These are phyloP conservation scores for Acipenser transmontanus DNA, from an alignment of 2,797 vertebrate genomes.

Conservation along the genomic window DNA sequence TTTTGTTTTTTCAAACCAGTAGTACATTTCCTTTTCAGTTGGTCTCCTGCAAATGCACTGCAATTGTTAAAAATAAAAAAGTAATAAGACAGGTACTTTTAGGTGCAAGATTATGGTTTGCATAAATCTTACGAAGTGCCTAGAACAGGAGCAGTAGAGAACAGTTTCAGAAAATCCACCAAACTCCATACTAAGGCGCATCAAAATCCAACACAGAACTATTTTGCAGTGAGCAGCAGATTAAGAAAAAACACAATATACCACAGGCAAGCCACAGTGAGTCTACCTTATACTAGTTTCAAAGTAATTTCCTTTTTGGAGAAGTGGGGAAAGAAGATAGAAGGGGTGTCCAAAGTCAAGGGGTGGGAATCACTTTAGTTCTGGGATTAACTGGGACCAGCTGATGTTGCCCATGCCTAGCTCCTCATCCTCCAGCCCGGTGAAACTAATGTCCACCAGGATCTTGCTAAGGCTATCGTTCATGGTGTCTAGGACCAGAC, in stretches of 20 bases:
- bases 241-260: no score
- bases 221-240: neutral
- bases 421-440: conserved; percentile 79
- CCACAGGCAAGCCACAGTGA: neutral
- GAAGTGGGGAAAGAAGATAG: neutral
- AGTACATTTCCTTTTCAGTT: conserved; percentile 18
- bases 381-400: conserved; percentile 80
- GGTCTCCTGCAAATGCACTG: neutral
- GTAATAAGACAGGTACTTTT: neutral
- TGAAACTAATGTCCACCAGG: conserved; percentile 84
- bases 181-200: neutral
- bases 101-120: no score
- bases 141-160: no score
- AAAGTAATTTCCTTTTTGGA: neutral
- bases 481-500: conserved; percentile 81
- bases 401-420: conserved; percentile 64
- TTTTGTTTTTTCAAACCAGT: no score
- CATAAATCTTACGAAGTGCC: no score
- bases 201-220: conserved; percentile 6
- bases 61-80: conserved; percentile 6
- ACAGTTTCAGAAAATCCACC: no score
- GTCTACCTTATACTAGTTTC: conserved; percentile 10
- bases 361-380: conserved; percentile 56
- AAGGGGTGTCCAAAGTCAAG: neutral
- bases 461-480: conserved; percentile 92